A percentile compares a stretch with the other conserved stretches of the same genome.
These are phyloP conservation scores for Synergus laeviventris DNA, from an alignment of 2,888 invertebrate species.

Conservation along the genomic window DNA sequence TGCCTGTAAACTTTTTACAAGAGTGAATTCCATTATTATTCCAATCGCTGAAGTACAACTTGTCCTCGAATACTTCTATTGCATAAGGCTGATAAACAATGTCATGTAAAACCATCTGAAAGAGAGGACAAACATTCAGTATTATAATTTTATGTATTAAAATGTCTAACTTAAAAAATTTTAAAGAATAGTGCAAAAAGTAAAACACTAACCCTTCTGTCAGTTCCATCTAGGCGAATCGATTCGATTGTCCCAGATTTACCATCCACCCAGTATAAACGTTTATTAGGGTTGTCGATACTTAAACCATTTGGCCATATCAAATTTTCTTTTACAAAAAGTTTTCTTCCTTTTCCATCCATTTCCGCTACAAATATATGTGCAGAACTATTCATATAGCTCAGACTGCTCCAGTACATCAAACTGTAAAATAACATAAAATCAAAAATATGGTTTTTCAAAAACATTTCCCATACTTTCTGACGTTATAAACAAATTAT, in stretches of 20 bases:
- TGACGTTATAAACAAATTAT: no score
- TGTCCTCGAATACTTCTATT: constrained; percentile 91
- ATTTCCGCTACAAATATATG: constrained; percentile 88
- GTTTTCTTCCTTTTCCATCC: constrained; percentile 85
- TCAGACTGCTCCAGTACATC: constrained; percentile 97
- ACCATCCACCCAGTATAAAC: constrained; percentile 94
- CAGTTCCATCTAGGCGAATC: constrained; percentile 81
- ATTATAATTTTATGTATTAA: neutral
- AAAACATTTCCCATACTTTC: no score
- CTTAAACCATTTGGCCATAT: constrained; percentile 92
- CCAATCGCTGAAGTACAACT: constrained; percentile 95
- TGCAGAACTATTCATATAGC: constrained; percentile 76
- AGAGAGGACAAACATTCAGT: constrained; percentile 12
- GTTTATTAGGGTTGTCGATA: constrained; percentile 85
- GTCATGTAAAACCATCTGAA: constrained; percentile 77
- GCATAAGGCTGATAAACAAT: constrained; percentile 88
- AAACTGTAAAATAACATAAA: constrained; percentile 76
- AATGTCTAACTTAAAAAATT: no score
- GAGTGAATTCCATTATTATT: constrained; percentile 84
- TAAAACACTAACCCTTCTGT: constrained; percentile 79
- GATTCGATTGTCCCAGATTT: constrained; percentile 83
- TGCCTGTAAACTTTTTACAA: constrained; percentile 87
- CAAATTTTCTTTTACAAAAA: constrained; percentile 82
- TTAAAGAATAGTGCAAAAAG: no score
- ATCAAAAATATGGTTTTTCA: no score